Base-by-base conservation (phyloP, 2,797 vertebrate genomes). In the Typhlichthys eigenmanni region DNA sequence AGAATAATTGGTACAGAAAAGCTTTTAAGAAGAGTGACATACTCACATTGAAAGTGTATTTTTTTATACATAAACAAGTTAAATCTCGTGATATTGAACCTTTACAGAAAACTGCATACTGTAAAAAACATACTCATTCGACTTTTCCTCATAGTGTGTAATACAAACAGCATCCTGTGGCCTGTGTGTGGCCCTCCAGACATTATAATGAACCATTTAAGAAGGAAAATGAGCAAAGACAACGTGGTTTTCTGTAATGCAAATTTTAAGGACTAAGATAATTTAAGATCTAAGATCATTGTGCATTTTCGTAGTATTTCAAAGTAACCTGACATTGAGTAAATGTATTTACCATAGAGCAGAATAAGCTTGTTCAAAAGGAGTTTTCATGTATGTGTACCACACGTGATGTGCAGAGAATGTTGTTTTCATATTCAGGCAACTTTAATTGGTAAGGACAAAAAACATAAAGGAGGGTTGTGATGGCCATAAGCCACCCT, bases 171-270 rank as follows among this genome's bases (percentile, higher is more conserved):
- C 8, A 38, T 9, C 24, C 24, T 24, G 8, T 7, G 34, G 50
- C 54, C 14, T 7, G 14, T 47, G 48, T 48, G 49, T 69, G 45
- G 7, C 32, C 24, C 51, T 56, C 47, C 50, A 61, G 64, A 72
- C 52, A 57, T 56, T 55, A 32, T 69, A 47, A 47, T 78, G 66
- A 79, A 34, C 3, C 66, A 78, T 63, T 66, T 11, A 49, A 60
- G 56, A 49, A 60, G 56, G 6, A 67, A 61, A 76, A 79, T 61
- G 49, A 66, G 43, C 51, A 71, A 68, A 49, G 49, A 56, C 65
- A 67, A 80, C 49, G 29, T 13, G 3, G 16, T 29, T 67, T 52
- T 70, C 47, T 3, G 12, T 47, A 43, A 24, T 24, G 24, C 24
- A 24, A 24, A 24, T 24, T 24, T 24, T 24, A 24, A 24, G 24